Conservation (phyloP, 2,113 vertebrate species). For the Menidia beryllina region DNA sequence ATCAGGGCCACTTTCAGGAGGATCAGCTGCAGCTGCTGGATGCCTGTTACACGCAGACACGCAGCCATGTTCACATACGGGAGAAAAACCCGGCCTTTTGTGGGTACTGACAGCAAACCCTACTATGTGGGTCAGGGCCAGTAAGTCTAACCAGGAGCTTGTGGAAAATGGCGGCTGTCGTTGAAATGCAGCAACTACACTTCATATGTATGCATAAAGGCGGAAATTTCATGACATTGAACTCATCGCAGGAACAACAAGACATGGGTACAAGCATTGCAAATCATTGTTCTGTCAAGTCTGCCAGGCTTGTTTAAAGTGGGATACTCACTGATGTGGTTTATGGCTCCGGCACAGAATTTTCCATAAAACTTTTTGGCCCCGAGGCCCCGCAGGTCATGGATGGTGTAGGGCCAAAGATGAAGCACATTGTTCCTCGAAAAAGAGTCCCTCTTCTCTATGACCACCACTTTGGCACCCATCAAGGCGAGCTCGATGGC, state of each 20-base stretch:
- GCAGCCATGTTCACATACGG: constrained; percentile 7
- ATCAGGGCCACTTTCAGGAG: constrained; percentile 95
- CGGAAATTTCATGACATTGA: background rate
- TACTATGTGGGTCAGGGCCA: no score
- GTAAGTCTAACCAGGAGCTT: no score
- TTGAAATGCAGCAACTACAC: no score
- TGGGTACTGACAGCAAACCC: background rate
- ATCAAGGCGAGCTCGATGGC: constrained; percentile 95
- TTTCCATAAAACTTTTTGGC: constrained; percentile 99
- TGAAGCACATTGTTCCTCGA: constrained; percentile 97
- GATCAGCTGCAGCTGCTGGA: constrained; percentile 95
- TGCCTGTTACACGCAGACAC: constrained; percentile 83
- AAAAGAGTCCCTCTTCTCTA: constrained; percentile 97
- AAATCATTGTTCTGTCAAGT: background rate
- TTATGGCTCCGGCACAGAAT: constrained; percentile 96
- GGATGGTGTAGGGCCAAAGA: constrained; percentile 98
- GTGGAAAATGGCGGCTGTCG: no score
- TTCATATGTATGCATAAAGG: no score
- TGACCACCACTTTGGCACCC: constrained; percentile 93
- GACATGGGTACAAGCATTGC: background rate
- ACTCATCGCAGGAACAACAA: background rate
- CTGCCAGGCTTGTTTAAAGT: background rate
- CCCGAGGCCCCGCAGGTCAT: constrained; percentile 92
- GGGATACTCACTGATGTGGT: constrained; percentile 95
- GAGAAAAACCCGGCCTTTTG: background rate